A percentile compares a stretch with the other conserved stretches of the same genome.
Conservation (phyloP, 1,140 invertebrate species). For the Argopecten irradians region DNA sequence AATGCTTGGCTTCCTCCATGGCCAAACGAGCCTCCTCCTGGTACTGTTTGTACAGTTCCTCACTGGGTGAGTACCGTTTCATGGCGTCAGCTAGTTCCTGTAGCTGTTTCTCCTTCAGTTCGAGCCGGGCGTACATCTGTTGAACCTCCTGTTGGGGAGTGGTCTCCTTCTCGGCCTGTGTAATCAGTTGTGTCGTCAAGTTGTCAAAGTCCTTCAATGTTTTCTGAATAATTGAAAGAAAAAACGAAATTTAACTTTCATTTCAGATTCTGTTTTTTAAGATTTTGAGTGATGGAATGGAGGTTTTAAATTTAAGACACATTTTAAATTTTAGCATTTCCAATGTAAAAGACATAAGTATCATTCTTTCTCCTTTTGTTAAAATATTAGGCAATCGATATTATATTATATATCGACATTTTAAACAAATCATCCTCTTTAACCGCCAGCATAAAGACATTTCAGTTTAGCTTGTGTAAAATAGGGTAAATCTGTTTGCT, state of each 20-base stretch:
- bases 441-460: no score
- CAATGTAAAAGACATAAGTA: no score
- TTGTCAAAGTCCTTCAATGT: constrained; percentile 70
- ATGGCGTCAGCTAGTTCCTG: constrained; percentile 72
- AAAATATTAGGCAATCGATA: no score
- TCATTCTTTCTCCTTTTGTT: no score
- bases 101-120: constrained; percentile 73
- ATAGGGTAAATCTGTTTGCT: no score
- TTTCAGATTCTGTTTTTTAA: no score
- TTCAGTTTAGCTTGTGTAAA: no score
- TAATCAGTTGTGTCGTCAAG: constrained; percentile 62
- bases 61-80: constrained; percentile 66
- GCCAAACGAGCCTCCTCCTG: constrained; percentile 67
- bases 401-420: no score
- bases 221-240: constrained; percentile 56
- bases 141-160: constrained; percentile 65
- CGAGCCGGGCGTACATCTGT: constrained; percentile 66
- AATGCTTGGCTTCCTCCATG: constrained; percentile 61
- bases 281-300: no score
- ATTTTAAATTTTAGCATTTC: no score
- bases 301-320: no score
- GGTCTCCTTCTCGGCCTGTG: constrained; percentile 66
- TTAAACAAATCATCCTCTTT: no score
- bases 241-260: background rate
- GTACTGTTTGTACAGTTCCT: constrained; percentile 69